phyloP scores from a whole-genome alignment of 2,113 vertebrate genomes.

The Cyanoramphus novaezelandiae region DNA sequence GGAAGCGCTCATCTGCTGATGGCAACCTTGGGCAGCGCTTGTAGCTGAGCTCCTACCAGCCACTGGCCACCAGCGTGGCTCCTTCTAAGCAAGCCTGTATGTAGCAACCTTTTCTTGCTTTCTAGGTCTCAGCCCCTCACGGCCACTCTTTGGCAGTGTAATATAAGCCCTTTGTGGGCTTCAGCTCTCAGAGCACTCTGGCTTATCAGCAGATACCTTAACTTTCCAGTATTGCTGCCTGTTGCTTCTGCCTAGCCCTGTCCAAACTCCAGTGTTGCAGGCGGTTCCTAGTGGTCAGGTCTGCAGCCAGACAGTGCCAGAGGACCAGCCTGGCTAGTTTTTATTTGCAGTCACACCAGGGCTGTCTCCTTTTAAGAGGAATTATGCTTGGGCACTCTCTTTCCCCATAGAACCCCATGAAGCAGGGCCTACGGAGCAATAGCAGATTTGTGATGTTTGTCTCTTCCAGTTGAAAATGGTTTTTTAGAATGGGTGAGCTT shows the following conservation, averaged over 20 bases:
- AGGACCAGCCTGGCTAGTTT: neutral
- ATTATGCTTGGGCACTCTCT: conserved; percentile 10
- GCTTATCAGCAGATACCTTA: neutral
- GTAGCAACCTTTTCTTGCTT: neutral
- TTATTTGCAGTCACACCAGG: neutral
- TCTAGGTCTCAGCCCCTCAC: neutral
- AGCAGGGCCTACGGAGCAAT: conserved; percentile 46
- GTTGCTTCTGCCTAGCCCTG: neutral
- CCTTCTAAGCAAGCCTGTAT: neutral
- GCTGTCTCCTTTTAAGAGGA: conserved; percentile 4
- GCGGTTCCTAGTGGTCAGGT: neutral
- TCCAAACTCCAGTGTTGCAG: neutral
- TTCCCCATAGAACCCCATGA: conserved; percentile 8
- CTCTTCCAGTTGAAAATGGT: neutral
- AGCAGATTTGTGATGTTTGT: conserved; percentile 38
- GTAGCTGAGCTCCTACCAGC: neutral
- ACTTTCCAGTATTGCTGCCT: neutral
- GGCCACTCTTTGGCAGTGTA: neutral
- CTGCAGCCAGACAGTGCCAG: neutral
- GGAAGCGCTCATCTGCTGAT: neutral
- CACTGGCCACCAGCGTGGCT: neutral
- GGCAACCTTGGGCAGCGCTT: neutral
- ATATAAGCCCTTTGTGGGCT: neutral
- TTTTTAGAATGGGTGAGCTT: conserved; percentile 25
- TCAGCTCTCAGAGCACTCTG: neutral